Percentiles rank a stretch among this genome's conserved stretches.
Evolutionary conservation across 1,140 invertebrate species (phyloP).

Genomic region (Hormaphis cornu): DNA sequence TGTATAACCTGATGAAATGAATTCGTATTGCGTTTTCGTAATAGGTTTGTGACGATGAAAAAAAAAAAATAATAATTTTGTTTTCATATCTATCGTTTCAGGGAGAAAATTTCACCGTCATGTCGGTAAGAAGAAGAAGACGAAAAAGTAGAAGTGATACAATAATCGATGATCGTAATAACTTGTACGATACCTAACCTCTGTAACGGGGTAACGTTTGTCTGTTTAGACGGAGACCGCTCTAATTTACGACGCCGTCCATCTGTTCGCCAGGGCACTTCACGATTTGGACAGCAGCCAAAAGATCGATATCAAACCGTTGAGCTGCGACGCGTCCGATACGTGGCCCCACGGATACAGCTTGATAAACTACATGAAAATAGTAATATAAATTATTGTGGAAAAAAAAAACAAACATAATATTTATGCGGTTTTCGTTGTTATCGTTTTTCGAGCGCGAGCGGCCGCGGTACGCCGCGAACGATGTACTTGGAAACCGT

Average conservation of each 20-base stretch:
- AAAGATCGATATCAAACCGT: conserved; percentile 74
- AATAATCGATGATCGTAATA: no score
- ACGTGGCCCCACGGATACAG: conserved; percentile 91
- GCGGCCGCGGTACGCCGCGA: no score
- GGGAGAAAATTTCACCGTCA: conserved; percentile 5
- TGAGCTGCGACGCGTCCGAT: conserved; percentile 77
- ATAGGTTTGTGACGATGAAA: neutral
- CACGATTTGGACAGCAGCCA: conserved; percentile 83
- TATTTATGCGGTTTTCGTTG: neutral
- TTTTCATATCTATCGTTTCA: neutral
- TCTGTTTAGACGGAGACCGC: conserved; percentile 80
- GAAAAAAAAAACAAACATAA: no score
- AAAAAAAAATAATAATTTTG: neutral
- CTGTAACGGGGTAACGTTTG: conserved; percentile 17
- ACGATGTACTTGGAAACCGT: no score
- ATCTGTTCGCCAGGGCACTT: conserved; percentile 85
- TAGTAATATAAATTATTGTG: conserved; percentile 49
- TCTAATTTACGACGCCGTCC: conserved; percentile 89
- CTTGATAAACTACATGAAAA: conserved; percentile 95
- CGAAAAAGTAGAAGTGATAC: no score
- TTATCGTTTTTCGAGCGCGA: no score
- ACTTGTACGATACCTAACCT: neutral
- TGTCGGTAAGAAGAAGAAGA: conserved; percentile 19
- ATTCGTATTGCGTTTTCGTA: no score
- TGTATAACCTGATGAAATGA: no score